phyloP scores from a whole-genome alignment of 2,888 invertebrate species.

The Yponomeuta plumbellus region DNA sequence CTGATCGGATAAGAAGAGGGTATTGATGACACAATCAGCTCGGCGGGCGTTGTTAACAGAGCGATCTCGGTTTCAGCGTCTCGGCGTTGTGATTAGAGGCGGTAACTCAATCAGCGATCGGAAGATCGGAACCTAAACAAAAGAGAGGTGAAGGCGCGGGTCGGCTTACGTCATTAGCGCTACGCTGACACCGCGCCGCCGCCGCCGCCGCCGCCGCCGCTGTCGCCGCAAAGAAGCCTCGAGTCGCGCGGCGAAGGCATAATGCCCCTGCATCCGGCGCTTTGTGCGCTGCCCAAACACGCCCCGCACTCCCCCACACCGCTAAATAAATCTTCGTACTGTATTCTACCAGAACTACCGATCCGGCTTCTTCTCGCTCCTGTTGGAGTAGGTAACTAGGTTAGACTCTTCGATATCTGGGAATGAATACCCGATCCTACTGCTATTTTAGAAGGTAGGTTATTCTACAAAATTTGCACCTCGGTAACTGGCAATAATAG shows the following conservation, averaged over 20 bases:
- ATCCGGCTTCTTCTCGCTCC: not conserved
- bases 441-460: no score
- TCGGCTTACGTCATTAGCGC: conserved; percentile 67
- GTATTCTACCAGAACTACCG: no score
- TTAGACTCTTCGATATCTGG: no score
- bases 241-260: conserved; percentile 34
- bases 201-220: not conserved
- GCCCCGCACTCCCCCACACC: conserved; percentile 23
- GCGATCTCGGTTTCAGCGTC: conserved; percentile 8
- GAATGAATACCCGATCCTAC: no score
- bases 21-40: conserved; percentile 60
- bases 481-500: no score
- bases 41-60: conserved; percentile 35
- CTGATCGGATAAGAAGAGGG: conserved; percentile 51
- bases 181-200: conserved; percentile 27
- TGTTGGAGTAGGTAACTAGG: not conserved
- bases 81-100: conserved; percentile 54
- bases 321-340: not conserved
- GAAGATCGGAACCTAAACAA: conserved; percentile 10
- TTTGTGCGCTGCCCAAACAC: conserved; percentile 61
- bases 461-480: no score
- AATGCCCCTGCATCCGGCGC: conserved; percentile 51
- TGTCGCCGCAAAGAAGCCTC: conserved; percentile 38
- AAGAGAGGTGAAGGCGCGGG: conserved; percentile 25
- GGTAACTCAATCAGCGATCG: conserved; percentile 51